These are phyloP conservation scores for Catharus bicknelli DNA, from an alignment of 2,113 vertebrate species.

Conservation along the genomic window DNA sequence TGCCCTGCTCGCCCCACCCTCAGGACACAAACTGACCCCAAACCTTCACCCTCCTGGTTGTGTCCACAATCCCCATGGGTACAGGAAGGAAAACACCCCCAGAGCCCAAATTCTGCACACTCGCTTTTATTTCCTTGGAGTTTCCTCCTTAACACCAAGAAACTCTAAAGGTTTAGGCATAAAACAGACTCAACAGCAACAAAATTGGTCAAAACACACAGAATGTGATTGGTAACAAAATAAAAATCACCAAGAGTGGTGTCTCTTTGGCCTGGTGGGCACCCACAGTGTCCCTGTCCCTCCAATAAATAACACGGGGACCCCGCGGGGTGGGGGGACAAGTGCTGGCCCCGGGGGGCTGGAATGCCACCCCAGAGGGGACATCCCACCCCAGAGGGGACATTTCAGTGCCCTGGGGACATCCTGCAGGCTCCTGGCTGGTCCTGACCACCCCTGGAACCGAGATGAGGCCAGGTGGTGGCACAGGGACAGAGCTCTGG, in stretches of 20 bases:
- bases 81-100: background rate
- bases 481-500: background rate
- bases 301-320: background rate
- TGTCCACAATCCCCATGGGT: background rate
- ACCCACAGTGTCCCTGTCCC: rapidly evolving
- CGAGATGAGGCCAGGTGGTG: rapidly evolving
- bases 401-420: background rate
- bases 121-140: background rate
- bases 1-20: rapidly evolving
- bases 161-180: background rate
- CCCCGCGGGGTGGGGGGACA: rapidly evolving
- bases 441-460: background rate
- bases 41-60: background rate
- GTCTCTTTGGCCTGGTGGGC: background rate
- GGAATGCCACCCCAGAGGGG: background rate
- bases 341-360: background rate
- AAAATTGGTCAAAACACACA: background rate
- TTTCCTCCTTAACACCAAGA: background rate
- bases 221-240: background rate
- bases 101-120: background rate
- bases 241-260: background rate
- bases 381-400: background rate
- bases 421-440: rapidly evolving
- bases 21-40: background rate
- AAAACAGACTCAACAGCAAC: background rate